Evolutionary conservation across 2,797 vertebrate genomes (phyloP), one percentile per base, ranked within the genome.

Genomic region (Chanos chanos): DNA sequence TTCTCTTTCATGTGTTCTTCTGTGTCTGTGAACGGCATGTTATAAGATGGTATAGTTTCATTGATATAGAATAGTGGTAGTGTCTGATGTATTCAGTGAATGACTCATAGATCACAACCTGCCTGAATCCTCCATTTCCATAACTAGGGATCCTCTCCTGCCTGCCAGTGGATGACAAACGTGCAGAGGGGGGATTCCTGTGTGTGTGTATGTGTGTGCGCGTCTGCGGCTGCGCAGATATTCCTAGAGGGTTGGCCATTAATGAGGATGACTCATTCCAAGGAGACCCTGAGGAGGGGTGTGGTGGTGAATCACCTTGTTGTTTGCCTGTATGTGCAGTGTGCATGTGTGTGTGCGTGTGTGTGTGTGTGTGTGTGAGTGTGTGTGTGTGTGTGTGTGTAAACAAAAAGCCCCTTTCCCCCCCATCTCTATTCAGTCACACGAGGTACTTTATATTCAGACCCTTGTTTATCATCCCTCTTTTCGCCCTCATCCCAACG

Each of bases 261-360:
- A 85, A 86, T 81, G 83, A 79, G 78, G 76, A 85, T 89, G 88
- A 89, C 73, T 89, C 87, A 89, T 86, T 79, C 62, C 31, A 73
- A 78, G 80, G 83, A 88, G 81, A 86, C 86, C 85, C 64, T 59
- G 39, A 82, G 84, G 83, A 86, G 59, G 74, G 79, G 71, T 76
- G 80, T 64, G 63, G 68, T 68, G 74, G 79, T 88, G 84, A 88
- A 71, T 89, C 85, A 87, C 71, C 76, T 75, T 73, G 56, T 68
- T 2, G 60, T 55, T 41, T 73, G 68, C 61, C 21, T 52, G 60
- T 73, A 63, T 69, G 61, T 62, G 51, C 34, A 4, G 24, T 8
- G 21, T 37, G 12, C 27, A 48, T 61, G 54, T 53, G 31, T 71
- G 31, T 52, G 37, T 51, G 48, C 16, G 49, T 64, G 54, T 54